A percentile compares a stretch with the other conserved stretches of the same genome.
These are phyloP conservation scores for Thymelicus sylvestris DNA, from an alignment of 2,888 invertebrate genomes.

Conservation along the genomic window DNA sequence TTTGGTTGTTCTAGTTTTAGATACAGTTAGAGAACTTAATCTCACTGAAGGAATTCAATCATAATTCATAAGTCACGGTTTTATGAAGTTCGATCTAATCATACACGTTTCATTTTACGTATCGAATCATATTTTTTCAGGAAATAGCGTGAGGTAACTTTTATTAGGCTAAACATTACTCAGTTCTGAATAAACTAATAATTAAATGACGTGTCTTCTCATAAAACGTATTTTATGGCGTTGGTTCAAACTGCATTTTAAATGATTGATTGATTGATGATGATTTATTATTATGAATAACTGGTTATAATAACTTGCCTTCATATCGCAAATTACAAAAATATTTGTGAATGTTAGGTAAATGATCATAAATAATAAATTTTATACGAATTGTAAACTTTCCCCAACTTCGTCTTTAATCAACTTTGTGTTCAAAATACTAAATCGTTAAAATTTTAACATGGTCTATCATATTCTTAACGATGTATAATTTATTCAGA, in stretches of 20 bases:
- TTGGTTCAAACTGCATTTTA: no score
- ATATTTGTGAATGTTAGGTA: not conserved
- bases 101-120: slow-evolving; percentile 3
- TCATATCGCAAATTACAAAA: no score
- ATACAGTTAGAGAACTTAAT: not conserved
- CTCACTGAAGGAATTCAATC: not conserved
- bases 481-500: slow-evolving; percentile 24
- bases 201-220: no score
- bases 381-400: not conserved
- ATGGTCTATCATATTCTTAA: slow-evolving; percentile 4
- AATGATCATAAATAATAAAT: not conserved
- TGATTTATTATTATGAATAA: no score
- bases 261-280: no score
- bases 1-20: no score
- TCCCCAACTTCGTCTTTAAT: not conserved
- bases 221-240: no score
- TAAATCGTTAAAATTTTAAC: not conserved
- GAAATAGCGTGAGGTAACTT: not conserved
- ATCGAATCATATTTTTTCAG: not conserved
- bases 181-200: no score
- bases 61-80: not conserved
- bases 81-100: not conserved
- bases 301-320: no score
- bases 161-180: no score
- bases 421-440: not conserved